A percentile compares a stretch with the other conserved stretches of the same genome.
These are phyloP conservation scores for Machimus atricapillus DNA, from an alignment of 2,888 invertebrate species.

Conservation along the genomic window DNA sequence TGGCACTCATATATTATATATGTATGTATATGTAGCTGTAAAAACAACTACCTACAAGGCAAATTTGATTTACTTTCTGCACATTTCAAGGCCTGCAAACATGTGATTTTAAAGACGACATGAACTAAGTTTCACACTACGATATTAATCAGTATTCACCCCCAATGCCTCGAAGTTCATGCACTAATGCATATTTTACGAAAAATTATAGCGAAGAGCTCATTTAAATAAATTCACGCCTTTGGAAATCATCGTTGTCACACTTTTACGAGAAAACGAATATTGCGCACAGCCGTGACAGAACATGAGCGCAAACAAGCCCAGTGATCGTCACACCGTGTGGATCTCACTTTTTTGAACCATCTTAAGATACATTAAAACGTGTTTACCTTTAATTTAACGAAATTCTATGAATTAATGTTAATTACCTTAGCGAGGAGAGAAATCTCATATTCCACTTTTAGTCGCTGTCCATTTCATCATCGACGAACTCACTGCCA, in stretches of 20 bases:
- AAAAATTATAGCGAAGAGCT: constrained; percentile 16
- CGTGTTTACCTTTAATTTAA: constrained; percentile 47
- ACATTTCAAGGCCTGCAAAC: neutral
- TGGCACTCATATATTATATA: too few species aligned
- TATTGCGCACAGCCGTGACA: constrained; percentile 10
- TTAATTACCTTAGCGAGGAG: constrained; percentile 43
- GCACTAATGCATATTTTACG: neutral
- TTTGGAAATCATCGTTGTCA: constrained; percentile 22
- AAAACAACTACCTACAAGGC: neutral
- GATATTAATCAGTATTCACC: neutral
- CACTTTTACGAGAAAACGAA: constrained; percentile 29
- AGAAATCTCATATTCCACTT: constrained; percentile 35
- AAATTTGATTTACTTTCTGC: neutral
- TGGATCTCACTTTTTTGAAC: constrained; percentile 18
- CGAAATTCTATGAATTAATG: constrained; percentile 47
- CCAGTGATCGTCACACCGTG: neutral
- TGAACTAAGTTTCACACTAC: neutral
- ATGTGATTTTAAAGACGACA: neutral
- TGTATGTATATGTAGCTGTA: neutral
- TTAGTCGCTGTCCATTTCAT: constrained; percentile 12
- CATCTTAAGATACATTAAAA: constrained; percentile 47
- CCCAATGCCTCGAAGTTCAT: neutral
- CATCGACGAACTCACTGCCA: neutral
- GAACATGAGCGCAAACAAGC: constrained; percentile 9
- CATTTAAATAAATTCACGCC: constrained; percentile 37